These are phyloP conservation scores for Caenorhabditis imperialis DNA, from an alignment of 2,888 invertebrate genomes.

Conservation along the genomic window DNA sequence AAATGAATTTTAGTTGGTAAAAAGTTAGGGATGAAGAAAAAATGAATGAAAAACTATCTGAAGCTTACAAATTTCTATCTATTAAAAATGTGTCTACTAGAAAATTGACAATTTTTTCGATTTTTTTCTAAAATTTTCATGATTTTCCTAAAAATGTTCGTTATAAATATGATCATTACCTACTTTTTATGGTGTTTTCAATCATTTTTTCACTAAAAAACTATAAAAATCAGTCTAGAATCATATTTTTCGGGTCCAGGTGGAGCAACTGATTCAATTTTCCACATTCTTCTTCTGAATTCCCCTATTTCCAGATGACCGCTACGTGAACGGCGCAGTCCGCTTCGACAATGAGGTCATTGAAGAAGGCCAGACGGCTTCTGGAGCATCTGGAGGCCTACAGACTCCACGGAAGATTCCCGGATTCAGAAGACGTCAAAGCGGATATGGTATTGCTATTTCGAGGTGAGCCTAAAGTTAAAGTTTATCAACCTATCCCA, in stretches of 20 bases:
- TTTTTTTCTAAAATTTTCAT: slow-evolving; percentile 11
- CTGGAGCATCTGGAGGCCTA: slow-evolving; percentile 9
- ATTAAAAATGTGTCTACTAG: background rate
- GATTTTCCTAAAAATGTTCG: slow-evolving; percentile 3
- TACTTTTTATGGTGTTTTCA: too few relatives aligned
- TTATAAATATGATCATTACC: too few relatives aligned
- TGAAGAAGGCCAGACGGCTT: slow-evolving; percentile 52
- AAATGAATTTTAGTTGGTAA: too few relatives aligned
- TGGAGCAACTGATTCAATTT: too few relatives aligned
- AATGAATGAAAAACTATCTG: too few relatives aligned
- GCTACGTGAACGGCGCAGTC: slow-evolving; percentile 75
- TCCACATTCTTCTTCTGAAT: background rate
- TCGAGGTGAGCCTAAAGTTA: slow-evolving; percentile 69
- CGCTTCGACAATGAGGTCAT: slow-evolving; percentile 68
- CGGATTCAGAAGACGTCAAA: slow-evolving; percentile 70
- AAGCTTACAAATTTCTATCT: too few relatives aligned
- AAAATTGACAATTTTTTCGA: background rate
- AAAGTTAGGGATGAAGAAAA: too few relatives aligned
- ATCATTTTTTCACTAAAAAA: too few relatives aligned
- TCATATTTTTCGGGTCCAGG: too few relatives aligned
- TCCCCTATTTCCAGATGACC: slow-evolving; percentile 71
- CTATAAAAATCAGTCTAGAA: too few relatives aligned
- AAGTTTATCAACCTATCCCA: too few relatives aligned
- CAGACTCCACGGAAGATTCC: slow-evolving; percentile 50
- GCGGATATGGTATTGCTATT: slow-evolving; percentile 77